These are phyloP conservation scores for Ceyx margarethae DNA, from an alignment of 2,113 vertebrate genomes.

Conservation along the genomic window DNA sequence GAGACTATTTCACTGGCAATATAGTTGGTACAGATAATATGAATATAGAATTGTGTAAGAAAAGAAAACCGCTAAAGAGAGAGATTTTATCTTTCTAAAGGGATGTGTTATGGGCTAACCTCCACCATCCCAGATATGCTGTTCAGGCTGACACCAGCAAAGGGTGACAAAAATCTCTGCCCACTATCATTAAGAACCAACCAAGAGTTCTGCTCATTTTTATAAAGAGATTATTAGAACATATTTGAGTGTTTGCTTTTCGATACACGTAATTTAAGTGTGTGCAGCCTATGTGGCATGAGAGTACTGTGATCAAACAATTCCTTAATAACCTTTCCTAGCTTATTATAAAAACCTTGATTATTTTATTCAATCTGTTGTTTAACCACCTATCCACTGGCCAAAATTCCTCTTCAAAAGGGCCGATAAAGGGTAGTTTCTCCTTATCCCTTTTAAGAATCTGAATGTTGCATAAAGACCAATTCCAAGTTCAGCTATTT, in stretches of 20 bases:
- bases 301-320: not conserved
- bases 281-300: not conserved
- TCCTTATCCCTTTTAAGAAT: not conserved
- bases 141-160: not conserved
- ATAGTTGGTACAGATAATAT: not conserved
- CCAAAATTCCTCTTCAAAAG: not conserved
- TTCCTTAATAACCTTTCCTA: not conserved
- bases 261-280: rapidly evolving
- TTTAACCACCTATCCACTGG: not conserved
- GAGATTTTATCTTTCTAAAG: not conserved
- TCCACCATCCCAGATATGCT: not conserved
- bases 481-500: not conserved
- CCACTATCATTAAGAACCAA: rapidly evolving
- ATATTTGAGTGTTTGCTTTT: not conserved
- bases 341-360: not conserved
- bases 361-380: not conserved
- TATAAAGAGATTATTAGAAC: not conserved
- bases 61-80: not conserved
- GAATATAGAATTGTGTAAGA: not conserved
- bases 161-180: not conserved
- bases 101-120: rapidly evolving
- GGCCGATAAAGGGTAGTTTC: not conserved
- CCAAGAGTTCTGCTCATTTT: not conserved
- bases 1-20: not conserved
- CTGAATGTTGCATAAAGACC: not conserved